phyloP scores from a whole-genome alignment of 2,113 vertebrate species.

The Phaethon lepturus region DNA sequence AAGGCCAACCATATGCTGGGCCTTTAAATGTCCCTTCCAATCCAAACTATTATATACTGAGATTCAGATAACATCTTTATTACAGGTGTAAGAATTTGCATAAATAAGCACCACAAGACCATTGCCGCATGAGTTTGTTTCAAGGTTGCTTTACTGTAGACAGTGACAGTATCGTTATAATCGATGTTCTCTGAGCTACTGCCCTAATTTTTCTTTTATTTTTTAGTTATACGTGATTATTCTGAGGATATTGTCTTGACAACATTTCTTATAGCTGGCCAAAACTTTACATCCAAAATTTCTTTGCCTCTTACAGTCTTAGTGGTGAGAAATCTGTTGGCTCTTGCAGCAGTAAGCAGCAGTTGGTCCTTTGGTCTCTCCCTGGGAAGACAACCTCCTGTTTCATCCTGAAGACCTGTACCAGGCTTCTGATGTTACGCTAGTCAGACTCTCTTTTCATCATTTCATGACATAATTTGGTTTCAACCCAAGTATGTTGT shows the following conservation, averaged over 20 bases:
- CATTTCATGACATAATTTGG: background rate
- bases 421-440: background rate
- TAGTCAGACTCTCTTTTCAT: background rate
- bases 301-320: background rate
- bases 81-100: background rate
- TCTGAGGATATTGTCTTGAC: background rate
- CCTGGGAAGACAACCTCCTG: background rate
- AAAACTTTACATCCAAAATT: background rate
- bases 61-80: background rate
- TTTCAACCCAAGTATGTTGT: background rate
- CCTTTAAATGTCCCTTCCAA: too few relatives aligned
- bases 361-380: background rate
- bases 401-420: background rate
- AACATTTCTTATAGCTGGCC: background rate
- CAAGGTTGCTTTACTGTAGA: background rate
- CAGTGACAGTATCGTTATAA: background rate
- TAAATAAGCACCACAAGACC: background rate
- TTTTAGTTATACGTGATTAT: rapidly evolving
- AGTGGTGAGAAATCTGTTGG: background rate
- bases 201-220: background rate
- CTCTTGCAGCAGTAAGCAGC: background rate
- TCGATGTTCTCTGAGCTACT: background rate
- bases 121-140: rapidly evolving
- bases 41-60: background rate
- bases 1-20: too few relatives aligned